Evolutionary conservation across 2,888 invertebrate species (phyloP), one percentile per base, ranked within the genome.

Genomic region (Petrolisthes cinctipes): DNA sequence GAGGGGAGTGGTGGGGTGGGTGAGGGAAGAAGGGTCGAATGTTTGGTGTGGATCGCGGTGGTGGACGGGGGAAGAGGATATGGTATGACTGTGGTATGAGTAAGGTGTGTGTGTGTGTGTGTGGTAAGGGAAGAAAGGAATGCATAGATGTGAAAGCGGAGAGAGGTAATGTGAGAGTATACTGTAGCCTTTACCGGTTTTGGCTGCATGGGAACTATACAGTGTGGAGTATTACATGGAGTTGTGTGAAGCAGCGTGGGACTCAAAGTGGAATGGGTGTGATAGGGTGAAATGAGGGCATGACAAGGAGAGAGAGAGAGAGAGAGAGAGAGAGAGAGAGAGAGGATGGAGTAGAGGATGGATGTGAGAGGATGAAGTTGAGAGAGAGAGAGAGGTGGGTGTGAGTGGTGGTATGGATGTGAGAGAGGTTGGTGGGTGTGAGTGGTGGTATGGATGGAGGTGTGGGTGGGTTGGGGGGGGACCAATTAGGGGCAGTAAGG

Each of bases 351-450:
- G 23, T 9, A 37, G 14, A 23, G 79, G 73, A 17, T 6, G 9
- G n/a, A 53, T 9, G 79, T 6, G 73, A 20, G 73, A 73, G 61
- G 51, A 14, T 66, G 17, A 51, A 80, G 80, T n/a, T n/a, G 23
- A 83, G 68, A 51, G 82, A 17, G 56, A 71, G 56, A 83, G 68
- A 68, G 82, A 83, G 76, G 76, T 75, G 20, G 9, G 57, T 71
- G 56, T 57, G 51, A n/a, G 73, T 4, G 54, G 0, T 17, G 20
- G 20, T 53, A 6, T n/a, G 68, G 17, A 14, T 9, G 57, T 11
- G 76, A 61, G 83, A 75, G 56, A 23, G 76, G 23, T 37, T 23
- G 20, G n/a, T 6, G 83, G 51, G 83, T 17, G 17, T n/a, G 11
- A 54, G 37, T 37, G 51, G 61, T 20, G 20, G 23, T 11, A 17